Conservation (phyloP, 2,797 vertebrate species). For the Melanotaenia trifasciata region DNA sequence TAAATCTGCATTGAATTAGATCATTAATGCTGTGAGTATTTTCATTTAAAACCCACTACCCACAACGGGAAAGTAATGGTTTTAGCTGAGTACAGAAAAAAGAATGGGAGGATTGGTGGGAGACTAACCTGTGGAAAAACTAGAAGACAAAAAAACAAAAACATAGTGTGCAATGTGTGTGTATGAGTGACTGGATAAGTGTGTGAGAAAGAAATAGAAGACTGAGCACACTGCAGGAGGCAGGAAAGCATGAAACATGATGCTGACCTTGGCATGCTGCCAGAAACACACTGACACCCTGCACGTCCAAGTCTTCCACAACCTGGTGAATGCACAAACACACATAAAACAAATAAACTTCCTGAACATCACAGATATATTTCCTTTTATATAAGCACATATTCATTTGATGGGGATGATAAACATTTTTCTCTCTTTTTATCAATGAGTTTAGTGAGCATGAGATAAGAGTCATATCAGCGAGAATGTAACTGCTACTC, state of each 20-base stretch:
- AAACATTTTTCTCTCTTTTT: neutral
- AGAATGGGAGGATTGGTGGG: slow-evolving; percentile 10
- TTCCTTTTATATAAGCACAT: slow-evolving; percentile 1
- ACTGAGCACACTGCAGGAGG: slow-evolving; percentile 8
- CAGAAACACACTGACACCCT: slow-evolving; percentile 83
- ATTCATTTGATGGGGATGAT: neutral
- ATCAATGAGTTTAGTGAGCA: slow-evolving; percentile 26
- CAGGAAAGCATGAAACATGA: slow-evolving; percentile 37
- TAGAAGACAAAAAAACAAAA: neutral
- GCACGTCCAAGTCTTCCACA: slow-evolving; percentile 83
- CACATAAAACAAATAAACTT: neutral
- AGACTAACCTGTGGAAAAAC: slow-evolving; percentile 21
- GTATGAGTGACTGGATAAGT: neutral
- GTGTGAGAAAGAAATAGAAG: neutral
- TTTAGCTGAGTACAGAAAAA: neutral
- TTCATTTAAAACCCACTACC: neutral
- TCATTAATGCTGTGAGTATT: neutral
- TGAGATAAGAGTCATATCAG: slow-evolving; percentile 12
- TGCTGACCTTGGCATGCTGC: slow-evolving; percentile 83
- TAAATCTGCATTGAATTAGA: neutral
- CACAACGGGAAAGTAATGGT: neutral
- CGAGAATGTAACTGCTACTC: neutral
- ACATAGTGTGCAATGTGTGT: neutral
- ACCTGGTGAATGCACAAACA: slow-evolving; percentile 73
- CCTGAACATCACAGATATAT: neutral